These are phyloP conservation scores for Sinella curviseta DNA, from an alignment of 1,140 invertebrate genomes.

Conservation along the genomic window DNA sequence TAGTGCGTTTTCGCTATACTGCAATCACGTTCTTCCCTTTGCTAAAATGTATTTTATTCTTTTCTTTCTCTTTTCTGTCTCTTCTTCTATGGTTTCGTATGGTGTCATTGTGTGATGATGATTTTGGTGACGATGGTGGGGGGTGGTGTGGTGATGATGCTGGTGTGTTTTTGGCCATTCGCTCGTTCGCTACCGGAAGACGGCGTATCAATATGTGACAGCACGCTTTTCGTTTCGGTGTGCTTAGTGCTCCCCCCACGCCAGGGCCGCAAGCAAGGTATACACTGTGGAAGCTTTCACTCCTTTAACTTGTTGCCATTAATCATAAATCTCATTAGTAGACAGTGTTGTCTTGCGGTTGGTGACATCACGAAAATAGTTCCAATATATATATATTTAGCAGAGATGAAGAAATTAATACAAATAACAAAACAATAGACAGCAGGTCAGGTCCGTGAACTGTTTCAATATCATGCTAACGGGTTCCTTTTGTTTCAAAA, in stretches of 20 bases:
- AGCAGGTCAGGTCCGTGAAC: too few relatives aligned
- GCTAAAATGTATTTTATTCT: not conserved
- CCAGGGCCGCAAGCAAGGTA: slow-evolving; percentile 49
- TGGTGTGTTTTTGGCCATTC: slow-evolving; percentile 14
- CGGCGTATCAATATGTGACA: slow-evolving; percentile 50
- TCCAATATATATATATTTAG: not conserved
- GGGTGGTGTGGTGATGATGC: not conserved
- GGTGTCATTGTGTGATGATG: not conserved
- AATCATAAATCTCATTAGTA: slow-evolving; percentile 6
- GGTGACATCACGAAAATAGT: not conserved
- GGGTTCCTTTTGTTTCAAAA: too few relatives aligned
- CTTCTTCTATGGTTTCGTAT: not conserved
- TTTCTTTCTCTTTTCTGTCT: slow-evolving; percentile 11
- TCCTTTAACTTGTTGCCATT: not conserved
- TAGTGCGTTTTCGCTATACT: too few relatives aligned
- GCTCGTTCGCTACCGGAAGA: slow-evolving; percentile 16
- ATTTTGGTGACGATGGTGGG: slow-evolving; percentile 3
- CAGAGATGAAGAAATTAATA: too few relatives aligned
- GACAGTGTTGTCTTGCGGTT: not conserved
- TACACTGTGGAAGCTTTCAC: slow-evolving; percentile 40
- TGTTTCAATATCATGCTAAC: too few relatives aligned
- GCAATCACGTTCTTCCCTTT: not conserved
- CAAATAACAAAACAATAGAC: too few relatives aligned
- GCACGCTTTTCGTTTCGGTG: slow-evolving; percentile 49
- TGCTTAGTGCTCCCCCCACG: slow-evolving; percentile 48